Conservation (phyloP, 2,113 vertebrate species). For the Pseudorectes ferrugineus region DNA sequence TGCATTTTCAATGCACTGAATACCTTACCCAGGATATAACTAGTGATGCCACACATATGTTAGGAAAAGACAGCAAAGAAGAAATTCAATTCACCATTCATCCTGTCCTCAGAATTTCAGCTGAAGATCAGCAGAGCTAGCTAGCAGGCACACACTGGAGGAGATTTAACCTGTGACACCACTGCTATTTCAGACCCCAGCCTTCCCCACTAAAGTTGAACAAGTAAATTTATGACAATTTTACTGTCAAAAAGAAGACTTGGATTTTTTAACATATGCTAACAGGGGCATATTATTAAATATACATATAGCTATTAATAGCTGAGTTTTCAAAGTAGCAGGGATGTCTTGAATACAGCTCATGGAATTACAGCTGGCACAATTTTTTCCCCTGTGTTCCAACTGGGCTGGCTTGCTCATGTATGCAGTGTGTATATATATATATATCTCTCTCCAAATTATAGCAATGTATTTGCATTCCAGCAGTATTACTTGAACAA, state of each 20-base stretch:
- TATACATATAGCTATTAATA: slow-evolving; percentile 43
- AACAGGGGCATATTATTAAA: slow-evolving; percentile 17
- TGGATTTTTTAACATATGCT: neutral
- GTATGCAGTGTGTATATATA: neutral
- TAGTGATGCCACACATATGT: neutral
- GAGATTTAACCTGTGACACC: slow-evolving; percentile 4
- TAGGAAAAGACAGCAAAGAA: neutral
- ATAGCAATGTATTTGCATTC: neutral
- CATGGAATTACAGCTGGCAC: neutral
- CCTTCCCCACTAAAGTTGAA: neutral
- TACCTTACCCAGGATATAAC: neutral
- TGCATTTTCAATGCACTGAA: neutral
- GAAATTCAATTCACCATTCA: neutral
- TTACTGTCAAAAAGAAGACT: slow-evolving; percentile 24
- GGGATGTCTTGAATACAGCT: neutral
- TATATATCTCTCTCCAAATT: neutral
- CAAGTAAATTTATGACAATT: slow-evolving; percentile 14
- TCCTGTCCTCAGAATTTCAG: neutral
- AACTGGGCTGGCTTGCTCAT: neutral
- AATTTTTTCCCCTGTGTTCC: neutral
- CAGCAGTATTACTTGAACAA: neutral
- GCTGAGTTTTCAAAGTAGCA: slow-evolving; percentile 31
- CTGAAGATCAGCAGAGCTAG: neutral
- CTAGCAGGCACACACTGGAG: neutral
- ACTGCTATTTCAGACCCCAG: neutral